Conservation (phyloP, 2,888 invertebrate species). For the Nasonia oneida region DNA sequence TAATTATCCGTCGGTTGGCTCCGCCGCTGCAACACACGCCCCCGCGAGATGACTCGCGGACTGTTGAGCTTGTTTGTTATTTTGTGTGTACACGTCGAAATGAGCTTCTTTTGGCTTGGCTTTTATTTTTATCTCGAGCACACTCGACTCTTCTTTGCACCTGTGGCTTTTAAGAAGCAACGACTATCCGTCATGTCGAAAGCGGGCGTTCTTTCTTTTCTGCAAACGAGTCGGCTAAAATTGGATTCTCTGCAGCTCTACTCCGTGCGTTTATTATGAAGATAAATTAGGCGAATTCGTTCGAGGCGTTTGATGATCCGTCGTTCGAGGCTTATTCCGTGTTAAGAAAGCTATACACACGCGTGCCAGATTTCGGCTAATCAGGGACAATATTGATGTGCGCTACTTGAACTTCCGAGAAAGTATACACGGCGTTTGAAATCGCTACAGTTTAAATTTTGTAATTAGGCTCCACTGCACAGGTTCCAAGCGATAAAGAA, state of each 20-base stretch:
- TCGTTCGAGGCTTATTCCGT: not conserved
- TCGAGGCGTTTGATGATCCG: not conserved
- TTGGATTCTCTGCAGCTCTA: not conserved
- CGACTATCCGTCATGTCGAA: not conserved
- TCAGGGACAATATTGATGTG: not conserved
- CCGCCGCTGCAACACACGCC: not conserved
- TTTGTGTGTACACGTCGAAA: not conserved
- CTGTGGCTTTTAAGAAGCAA: not conserved
- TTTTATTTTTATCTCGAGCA: not conserved
- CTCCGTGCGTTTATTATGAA: not conserved
- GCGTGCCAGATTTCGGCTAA: not conserved
- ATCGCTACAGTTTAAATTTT: not conserved
- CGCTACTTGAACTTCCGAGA: not conserved
- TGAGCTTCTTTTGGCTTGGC: not conserved
- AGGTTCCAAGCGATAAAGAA: not conserved
- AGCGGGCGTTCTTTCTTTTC: no score
- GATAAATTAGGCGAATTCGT: not conserved
- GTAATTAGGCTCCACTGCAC: not conserved
- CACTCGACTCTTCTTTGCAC: not conserved
- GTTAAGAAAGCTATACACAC: not conserved
- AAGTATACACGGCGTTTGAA: not conserved
- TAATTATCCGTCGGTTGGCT: conserved; percentile 32
- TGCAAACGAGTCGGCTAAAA: not conserved
- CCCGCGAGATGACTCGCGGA: not conserved
- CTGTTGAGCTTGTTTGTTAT: not conserved